These are phyloP conservation scores for Enchytraeus crypticus DNA, from an alignment of 2,888 invertebrate species.

Conservation along the genomic window DNA sequence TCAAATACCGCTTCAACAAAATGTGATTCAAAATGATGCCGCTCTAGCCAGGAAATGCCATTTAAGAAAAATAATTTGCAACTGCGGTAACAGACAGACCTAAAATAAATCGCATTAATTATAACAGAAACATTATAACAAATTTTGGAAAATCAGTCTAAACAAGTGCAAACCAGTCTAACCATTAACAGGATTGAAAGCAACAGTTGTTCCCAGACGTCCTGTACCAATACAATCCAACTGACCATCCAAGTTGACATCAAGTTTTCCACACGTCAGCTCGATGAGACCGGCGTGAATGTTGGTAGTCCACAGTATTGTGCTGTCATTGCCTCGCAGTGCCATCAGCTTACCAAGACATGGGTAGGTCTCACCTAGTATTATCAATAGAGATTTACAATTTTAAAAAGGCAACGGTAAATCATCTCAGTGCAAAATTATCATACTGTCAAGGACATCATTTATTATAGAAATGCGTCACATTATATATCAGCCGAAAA, in stretches of 20 bases:
- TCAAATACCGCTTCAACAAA: no score
- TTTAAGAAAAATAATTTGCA: no score
- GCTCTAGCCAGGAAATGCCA: no score
- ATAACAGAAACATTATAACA: no score
- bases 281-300: conserved; percentile 32
- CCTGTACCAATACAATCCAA: conserved; percentile 43
- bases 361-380: conserved; percentile 31
- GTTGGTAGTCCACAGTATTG: conserved; percentile 33
- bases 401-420: no score
- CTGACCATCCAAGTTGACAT: conserved; percentile 38
- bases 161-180: no score
- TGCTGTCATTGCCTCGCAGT: conserved; percentile 39
- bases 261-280: conserved; percentile 38
- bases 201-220: conserved; percentile 32
- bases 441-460: neutral
- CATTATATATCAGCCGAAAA: neutral
- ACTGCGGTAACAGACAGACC: no score
- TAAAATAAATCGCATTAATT: no score
- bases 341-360: conserved; percentile 37
- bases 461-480: no score
- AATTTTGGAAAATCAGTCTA: no score
- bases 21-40: no score
- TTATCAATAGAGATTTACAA: no score
- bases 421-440: neutral
- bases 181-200: conserved; percentile 37